Conservation (phyloP, 2,113 vertebrate genomes). For the Neoarius graeffei region DNA sequence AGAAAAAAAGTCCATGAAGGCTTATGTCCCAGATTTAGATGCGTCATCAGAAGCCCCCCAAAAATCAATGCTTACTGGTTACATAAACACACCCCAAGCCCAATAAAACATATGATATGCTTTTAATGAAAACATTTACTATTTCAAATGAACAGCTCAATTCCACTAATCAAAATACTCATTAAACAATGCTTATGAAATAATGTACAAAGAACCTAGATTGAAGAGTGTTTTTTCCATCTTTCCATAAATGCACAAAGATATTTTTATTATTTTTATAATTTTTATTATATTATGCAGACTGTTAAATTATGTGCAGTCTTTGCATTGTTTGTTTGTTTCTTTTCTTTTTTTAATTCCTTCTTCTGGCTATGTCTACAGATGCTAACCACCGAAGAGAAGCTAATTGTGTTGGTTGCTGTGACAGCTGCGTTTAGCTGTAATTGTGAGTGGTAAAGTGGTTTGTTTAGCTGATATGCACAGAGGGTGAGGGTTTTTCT, state of each 20-base stretch:
- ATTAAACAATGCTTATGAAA: slow-evolving; percentile 23
- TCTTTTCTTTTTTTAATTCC: slow-evolving; percentile 1
- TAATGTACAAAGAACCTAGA: not conserved
- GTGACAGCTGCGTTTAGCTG: slow-evolving; percentile 53
- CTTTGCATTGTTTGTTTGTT: slow-evolving; percentile 34
- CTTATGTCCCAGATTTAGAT: not conserved
- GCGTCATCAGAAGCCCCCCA: not conserved
- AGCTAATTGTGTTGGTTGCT: slow-evolving; percentile 44
- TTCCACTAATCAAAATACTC: slow-evolving; percentile 32
- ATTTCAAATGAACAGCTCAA: slow-evolving; percentile 42
- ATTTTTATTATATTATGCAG: slow-evolving; percentile 26
- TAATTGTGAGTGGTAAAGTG: slow-evolving; percentile 69
- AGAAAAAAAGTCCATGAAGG: not conserved
- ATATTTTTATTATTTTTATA: no score
- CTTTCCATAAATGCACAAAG: slow-evolving; percentile 28
- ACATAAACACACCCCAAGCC: slow-evolving; percentile 7
- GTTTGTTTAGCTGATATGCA: slow-evolving; percentile 51
- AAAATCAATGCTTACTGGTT: not conserved
- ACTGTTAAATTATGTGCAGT: slow-evolving; percentile 33
- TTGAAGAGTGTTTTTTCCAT: slow-evolving; percentile 37
- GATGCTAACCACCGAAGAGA: slow-evolving; percentile 22
- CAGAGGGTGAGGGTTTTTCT: slow-evolving; percentile 46
- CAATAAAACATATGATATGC: slow-evolving; percentile 8
- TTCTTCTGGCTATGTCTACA: slow-evolving; percentile 23
- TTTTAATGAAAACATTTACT: slow-evolving; percentile 26